A percentile compares a stretch with the other conserved stretches of the same genome.
Conservation (phyloP, 2,113 vertebrate species). For the Morone saxatilis region DNA sequence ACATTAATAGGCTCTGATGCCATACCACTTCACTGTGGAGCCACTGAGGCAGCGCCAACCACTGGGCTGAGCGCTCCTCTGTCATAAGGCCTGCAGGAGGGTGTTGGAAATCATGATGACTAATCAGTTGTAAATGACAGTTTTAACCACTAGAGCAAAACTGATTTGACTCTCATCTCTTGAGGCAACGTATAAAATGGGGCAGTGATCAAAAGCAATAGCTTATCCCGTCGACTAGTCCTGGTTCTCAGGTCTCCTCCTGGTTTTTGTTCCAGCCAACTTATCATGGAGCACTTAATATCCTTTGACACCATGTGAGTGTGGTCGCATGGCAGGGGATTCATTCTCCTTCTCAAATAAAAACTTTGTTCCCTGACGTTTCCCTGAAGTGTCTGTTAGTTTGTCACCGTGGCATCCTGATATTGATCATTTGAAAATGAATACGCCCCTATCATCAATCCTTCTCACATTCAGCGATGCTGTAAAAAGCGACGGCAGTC, state of each 20-base stretch:
- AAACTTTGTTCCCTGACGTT: background rate
- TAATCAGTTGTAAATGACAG: conserved; percentile 32
- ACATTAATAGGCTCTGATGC: conserved; percentile 32
- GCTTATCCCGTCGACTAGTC: background rate
- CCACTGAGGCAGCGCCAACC: background rate
- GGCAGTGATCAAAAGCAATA: background rate
- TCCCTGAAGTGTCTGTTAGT: background rate
- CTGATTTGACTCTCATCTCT: conserved; percentile 4
- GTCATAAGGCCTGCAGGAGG: background rate
- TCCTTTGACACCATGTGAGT: background rate
- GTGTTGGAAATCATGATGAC: conserved; percentile 11
- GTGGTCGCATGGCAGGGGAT: background rate
- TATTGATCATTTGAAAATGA: background rate
- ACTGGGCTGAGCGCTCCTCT: background rate
- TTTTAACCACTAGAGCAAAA: conserved; percentile 16
- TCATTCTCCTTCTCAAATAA: background rate
- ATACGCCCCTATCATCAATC: background rate
- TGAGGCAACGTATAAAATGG: background rate
- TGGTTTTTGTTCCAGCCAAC: background rate
- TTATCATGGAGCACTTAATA: background rate
- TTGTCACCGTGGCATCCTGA: background rate
- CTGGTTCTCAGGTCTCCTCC: background rate
- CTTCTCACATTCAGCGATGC: background rate
- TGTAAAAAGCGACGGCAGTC: background rate
- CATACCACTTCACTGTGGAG: background rate